These are phyloP conservation scores for Caenorhabditis brenneri DNA, from an alignment of 1,140 invertebrate genomes.

Conservation along the genomic window DNA sequence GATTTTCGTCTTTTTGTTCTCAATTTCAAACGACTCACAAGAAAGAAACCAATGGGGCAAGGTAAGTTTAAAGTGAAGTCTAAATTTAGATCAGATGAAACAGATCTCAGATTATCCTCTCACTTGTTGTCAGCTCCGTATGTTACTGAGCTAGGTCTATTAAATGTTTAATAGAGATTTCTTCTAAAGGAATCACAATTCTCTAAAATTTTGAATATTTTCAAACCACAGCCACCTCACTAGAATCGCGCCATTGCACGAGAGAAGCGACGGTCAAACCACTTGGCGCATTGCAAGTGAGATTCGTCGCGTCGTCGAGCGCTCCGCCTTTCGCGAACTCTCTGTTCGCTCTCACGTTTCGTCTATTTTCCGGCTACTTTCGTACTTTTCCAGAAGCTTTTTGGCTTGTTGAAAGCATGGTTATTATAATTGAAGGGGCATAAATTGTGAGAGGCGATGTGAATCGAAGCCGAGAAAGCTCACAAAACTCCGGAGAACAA, in stretches of 20 bases:
- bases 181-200: too few relatives aligned
- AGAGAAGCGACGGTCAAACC: background rate
- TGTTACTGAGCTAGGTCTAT: too few relatives aligned
- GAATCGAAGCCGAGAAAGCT: too few relatives aligned
- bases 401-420: background rate
- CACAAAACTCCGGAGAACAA: too few relatives aligned
- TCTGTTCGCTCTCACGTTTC: background rate
- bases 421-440: too few relatives aligned
- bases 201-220: background rate
- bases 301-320: background rate
- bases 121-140: too few relatives aligned
- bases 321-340: background rate
- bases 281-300: background rate
- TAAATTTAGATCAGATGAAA: too few relatives aligned
- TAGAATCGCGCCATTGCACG: background rate
- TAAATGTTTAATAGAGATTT: too few relatives aligned
- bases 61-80: too few relatives aligned
- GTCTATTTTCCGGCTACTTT: background rate
- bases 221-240: background rate
- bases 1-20: too few relatives aligned
- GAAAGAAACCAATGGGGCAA: background rate
- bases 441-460: too few relatives aligned
- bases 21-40: background rate
- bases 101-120: too few relatives aligned
- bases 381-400: background rate